phyloP scores from a whole-genome alignment of 2,888 invertebrate genomes.

The Endomychus coccineus region DNA sequence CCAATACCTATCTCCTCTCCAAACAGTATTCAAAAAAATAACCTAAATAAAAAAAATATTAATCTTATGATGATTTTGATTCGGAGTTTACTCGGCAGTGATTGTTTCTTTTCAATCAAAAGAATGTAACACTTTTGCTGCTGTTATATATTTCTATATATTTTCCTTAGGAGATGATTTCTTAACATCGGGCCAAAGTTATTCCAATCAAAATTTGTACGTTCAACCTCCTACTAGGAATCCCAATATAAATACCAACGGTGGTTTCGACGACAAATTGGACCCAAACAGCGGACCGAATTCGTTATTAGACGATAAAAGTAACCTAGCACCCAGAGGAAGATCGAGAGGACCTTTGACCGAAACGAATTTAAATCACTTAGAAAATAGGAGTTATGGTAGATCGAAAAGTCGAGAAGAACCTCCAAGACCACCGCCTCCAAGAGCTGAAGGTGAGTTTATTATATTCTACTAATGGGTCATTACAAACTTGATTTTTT shows the following conservation, averaged over 20 bases:
- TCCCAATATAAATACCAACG: slow-evolving; percentile 36
- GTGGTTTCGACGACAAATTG: slow-evolving; percentile 38
- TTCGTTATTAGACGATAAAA: slow-evolving; percentile 53
- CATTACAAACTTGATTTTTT: too few relatives aligned
- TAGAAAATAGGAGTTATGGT: slow-evolving; percentile 49
- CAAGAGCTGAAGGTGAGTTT: slow-evolving; percentile 71
- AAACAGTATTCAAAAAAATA: too few relatives aligned
- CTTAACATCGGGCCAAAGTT: slow-evolving; percentile 48
- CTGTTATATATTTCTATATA: too few relatives aligned
- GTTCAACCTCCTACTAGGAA: slow-evolving; percentile 80
- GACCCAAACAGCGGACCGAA: slow-evolving; percentile 33
- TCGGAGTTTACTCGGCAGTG: too few relatives aligned
- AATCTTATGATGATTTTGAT: too few relatives aligned
- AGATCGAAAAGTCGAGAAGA: slow-evolving; percentile 46
- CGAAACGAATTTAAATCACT: slow-evolving; percentile 52
- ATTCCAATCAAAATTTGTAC: slow-evolving; percentile 85
- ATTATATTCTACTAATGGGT: too few relatives aligned
- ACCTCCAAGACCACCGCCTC: slow-evolving; percentile 80
- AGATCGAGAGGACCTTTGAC: slow-evolving; percentile 56
- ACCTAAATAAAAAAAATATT: too few relatives aligned
- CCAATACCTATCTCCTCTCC: too few relatives aligned
- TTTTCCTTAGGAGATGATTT: slow-evolving; percentile 37
- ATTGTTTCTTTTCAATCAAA: too few relatives aligned
- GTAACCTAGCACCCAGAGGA: slow-evolving; percentile 61
- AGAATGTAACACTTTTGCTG: too few relatives aligned